Evolutionary conservation across 1,140 invertebrate species (phyloP), one percentile per base, ranked within the genome.

Genomic region (Ips nitidus): DNA sequence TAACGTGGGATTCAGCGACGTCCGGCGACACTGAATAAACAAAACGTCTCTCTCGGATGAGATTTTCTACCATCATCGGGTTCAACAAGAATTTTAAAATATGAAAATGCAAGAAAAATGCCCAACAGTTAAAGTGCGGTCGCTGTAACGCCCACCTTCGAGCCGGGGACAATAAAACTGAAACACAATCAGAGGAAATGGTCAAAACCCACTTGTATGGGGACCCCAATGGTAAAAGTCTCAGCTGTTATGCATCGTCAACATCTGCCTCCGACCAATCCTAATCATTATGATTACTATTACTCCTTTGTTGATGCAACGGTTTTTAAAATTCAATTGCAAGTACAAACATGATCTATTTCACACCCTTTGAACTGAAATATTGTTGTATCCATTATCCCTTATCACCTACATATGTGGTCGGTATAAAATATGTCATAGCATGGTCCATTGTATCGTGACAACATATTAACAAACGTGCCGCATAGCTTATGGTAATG

Each of bases 131-230:
- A 22, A 22, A 50, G 45, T 50, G 45, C 45, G 22, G 55, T 38
- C 40, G 58, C 22, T 60, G 41, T 38, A 41, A 60, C 58, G 41
- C 58, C 66, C 58, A 68, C 66, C 58, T 45, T 50, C 66, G 66
- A 60, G 55, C 8, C 37, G 37, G 45, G 6, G 45, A 50, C 45
- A 50, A 50, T 50, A 50, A 50, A 50, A 50, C 45, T 22, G 45
- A 50, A 68, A 68, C 50, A 68, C 66, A 68, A 68, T 68, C 66
- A 55, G 57, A 57, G 66, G 66, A 68, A 57, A 60, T 60, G 42
- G 66, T 68, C 55, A 41, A 52, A 60, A 41, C 66, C 66, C 58
- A 68, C 66, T n/a, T 41, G n/a, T 42, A 53, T 64, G 41, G 50
- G 39, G 50, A 8, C 41, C 52, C n/a, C 47, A 53, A 62, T 22